Conservation (phyloP, 92 coral and sea anemone genomes). For the Blastomussa wellsi region DNA sequence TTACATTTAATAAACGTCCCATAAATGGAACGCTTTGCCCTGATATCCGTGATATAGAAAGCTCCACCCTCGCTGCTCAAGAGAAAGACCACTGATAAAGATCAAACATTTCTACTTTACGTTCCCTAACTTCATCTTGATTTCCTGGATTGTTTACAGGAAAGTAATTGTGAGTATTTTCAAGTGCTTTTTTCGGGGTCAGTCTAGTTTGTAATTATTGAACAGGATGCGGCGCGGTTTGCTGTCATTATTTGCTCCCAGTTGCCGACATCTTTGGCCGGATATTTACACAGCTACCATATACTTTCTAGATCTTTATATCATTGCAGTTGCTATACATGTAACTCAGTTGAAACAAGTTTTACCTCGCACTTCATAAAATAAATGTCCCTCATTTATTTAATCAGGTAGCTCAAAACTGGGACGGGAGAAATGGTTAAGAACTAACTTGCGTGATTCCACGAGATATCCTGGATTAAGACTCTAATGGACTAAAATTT, state of each 20-base stretch:
- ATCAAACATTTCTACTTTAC: not conserved
- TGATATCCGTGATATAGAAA: not conserved
- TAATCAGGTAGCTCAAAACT: not conserved
- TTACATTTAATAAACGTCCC: not conserved
- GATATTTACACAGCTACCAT: not conserved
- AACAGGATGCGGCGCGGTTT: not conserved
- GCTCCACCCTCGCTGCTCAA: not conserved
- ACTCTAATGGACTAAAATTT: not conserved
- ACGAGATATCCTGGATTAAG: slow-evolving; percentile 11
- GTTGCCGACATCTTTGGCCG: not conserved
- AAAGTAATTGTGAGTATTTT: not conserved
- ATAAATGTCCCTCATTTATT: not conserved
- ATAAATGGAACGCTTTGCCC: not conserved
- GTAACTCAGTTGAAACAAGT: not conserved
- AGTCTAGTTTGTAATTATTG: not conserved
- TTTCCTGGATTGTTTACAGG: not conserved
- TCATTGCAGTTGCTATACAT: not conserved
- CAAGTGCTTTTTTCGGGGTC: not conserved
- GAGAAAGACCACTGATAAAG: too few species aligned
- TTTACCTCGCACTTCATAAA: not conserved
- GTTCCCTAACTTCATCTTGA: not conserved
- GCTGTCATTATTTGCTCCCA: not conserved
- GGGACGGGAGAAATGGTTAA: too few species aligned
- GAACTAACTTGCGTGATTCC: slow-evolving; percentile 14
- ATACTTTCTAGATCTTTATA: not conserved